Conservation (phyloP, 2,888 invertebrate genomes). For the Pemphredon lugubris region DNA sequence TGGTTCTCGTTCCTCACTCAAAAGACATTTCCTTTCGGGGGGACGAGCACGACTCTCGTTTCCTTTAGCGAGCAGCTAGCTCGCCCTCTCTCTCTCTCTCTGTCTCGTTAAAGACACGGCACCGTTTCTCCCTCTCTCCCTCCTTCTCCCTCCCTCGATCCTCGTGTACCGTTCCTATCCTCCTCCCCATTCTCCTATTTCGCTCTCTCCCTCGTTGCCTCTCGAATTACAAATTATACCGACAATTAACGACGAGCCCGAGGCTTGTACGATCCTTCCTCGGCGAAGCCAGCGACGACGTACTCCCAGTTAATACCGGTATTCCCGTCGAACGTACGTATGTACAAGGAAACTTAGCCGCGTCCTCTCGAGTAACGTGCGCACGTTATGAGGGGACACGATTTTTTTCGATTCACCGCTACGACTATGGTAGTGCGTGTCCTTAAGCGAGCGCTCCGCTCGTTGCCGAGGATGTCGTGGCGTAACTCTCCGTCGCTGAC, state of each 20-base stretch:
- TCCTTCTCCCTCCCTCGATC: not conserved
- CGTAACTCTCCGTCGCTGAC: conserved; percentile 47
- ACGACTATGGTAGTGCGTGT: conserved; percentile 58
- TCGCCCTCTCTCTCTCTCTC: conserved; percentile 22
- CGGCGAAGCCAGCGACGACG: conserved; percentile 53
- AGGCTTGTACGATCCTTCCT: conserved; percentile 66
- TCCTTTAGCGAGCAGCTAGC: conserved; percentile 47
- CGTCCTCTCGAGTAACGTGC: conserved; percentile 17
- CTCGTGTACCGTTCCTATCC: conserved; percentile 16
- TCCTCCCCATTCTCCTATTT: conserved; percentile 23
- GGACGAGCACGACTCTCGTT: conserved; percentile 48
- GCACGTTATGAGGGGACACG: conserved; percentile 61
- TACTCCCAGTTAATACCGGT: conserved; percentile 58
- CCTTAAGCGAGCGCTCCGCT: conserved; percentile 60
- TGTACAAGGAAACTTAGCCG: conserved; percentile 59
- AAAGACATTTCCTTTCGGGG: conserved; percentile 72
- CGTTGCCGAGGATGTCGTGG: conserved; percentile 49
- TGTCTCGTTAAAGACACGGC: no score
- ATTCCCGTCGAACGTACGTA: conserved; percentile 46
- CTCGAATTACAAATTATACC: conserved; percentile 74
- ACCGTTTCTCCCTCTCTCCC: conserved; percentile 8
- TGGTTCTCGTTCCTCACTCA: conserved; percentile 69
- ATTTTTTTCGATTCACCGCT: conserved; percentile 60
- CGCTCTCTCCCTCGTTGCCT: conserved; percentile 44
- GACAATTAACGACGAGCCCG: conserved; percentile 70